Base-by-base conservation (phyloP, 1,140 invertebrate species). In the Euwallacea similis region DNA sequence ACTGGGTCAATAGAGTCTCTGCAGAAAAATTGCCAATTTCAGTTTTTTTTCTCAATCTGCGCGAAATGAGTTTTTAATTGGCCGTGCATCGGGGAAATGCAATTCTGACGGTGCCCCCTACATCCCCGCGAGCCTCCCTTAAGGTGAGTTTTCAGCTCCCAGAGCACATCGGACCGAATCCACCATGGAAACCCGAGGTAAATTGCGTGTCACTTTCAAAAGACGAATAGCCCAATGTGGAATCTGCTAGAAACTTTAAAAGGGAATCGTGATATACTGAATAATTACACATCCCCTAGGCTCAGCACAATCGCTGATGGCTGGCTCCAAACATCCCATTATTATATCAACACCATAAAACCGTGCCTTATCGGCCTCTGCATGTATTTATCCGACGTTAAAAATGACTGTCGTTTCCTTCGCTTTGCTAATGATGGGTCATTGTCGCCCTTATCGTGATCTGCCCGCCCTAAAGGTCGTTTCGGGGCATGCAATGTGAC, bases 131-230 rank as follows among this genome's bases (percentile, higher is more conserved):
- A 16, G 16, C 54, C 11, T 50, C 13, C 13, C 16, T 9, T 13
- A 42, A 54, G 11, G 21, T 42, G 42, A n/a, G 50, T 61, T 46
- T 62, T n/a, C 43, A 56, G 16, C 54, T 56, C 54, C 54, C 16
- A 33, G 21, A 33, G 21, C 21, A 33, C 21, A 33, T 33, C 21
- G 21, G 21, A 33, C 46, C 46, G 46, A 13, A 50, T 50, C 46
- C 46, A 50, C 46, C 56, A 61, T 71, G 67, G 67, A 71, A 77
- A 67, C 69, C 42, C 55, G 9, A 11, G 72, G 76, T 76, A 77
- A 77, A 77, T 77, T 77, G 76, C 75, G 74, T 77, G 76, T 77
- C 76, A 77, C 76, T 77, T 73, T 56, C 54, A 65, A 54, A 77
- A 77, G 73, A 77, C 76, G 72, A 77, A 77, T 77, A 76, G 72